A percentile compares a stretch with the other conserved stretches of the same genome.
phyloP scores from a whole-genome alignment of 2,797 vertebrate species.

The Smutsia gigantea region DNA sequence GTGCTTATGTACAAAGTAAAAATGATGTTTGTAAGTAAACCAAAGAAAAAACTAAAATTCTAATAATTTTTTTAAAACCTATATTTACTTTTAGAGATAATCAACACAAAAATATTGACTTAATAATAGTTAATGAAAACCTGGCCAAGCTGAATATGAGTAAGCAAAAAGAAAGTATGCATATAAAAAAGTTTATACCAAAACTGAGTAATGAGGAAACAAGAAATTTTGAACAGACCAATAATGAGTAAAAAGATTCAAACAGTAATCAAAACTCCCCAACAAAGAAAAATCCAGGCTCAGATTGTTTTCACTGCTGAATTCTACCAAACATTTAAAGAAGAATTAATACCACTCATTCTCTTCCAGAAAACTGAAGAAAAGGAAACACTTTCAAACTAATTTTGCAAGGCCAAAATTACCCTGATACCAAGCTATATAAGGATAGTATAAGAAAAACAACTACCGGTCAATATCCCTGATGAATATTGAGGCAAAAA shows the following conservation, averaged over 20 bases:
- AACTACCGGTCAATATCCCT: not conserved
- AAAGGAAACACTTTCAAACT: not conserved
- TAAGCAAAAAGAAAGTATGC: not conserved
- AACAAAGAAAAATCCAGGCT: not conserved
- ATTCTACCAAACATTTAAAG: not conserved
- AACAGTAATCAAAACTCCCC: not conserved
- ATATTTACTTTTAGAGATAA: constrained; percentile 11
- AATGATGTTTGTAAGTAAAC: not conserved
- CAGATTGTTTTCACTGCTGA: not conserved
- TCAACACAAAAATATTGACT: not conserved
- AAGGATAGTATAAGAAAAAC: not conserved
- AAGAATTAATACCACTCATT: not conserved
- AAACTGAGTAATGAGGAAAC: not conserved
- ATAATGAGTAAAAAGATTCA: not conserved
- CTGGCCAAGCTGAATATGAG: not conserved
- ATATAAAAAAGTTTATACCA: not conserved
- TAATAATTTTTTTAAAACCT: not conserved
- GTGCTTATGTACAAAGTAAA: not conserved
- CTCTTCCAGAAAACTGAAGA: not conserved
- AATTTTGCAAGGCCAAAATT: not conserved
- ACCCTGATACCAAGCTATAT: not conserved
- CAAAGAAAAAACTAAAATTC: not conserved
- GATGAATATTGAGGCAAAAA: no score
- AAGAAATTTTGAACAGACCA: not conserved
- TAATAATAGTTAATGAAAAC: constrained; percentile 1